phyloP scores from a whole-genome alignment of 2,797 vertebrate genomes.

The Malacoctenus gilli region DNA sequence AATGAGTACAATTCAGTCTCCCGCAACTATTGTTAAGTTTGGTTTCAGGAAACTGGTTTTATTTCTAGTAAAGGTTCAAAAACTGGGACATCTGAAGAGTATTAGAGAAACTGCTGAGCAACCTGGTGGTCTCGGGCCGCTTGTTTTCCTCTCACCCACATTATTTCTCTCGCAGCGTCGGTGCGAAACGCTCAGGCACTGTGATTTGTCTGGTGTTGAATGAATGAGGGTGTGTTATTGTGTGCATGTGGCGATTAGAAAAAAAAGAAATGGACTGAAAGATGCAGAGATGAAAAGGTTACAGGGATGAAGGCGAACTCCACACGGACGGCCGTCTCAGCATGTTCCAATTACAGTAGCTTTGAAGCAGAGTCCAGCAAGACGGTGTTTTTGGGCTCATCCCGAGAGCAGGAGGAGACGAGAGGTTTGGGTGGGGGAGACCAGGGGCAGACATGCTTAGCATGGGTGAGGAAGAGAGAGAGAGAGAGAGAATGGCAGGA shows the following conservation, averaged over 20 bases:
- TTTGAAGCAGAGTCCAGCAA: conserved; percentile 69
- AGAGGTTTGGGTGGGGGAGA: conserved; percentile 32
- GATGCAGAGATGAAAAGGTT: conserved; percentile 56
- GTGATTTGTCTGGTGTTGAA: conserved; percentile 52
- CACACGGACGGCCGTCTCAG: conserved; percentile 52
- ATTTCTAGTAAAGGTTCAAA: too few relatives aligned
- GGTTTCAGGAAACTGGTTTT: too few relatives aligned
- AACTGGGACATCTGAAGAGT: too few relatives aligned
- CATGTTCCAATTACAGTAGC: conserved; percentile 74
- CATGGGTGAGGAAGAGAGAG: conserved; percentile 1
- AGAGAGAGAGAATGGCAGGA: conserved; percentile 7
- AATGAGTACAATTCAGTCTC: too few relatives aligned
- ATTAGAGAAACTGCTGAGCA: too few relatives aligned
- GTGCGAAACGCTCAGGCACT: conserved; percentile 27
- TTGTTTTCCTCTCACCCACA: conserved; percentile 35
- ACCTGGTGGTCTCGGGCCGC: too few relatives aligned
- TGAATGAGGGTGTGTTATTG: conserved; percentile 23
- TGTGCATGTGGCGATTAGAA: not conserved
- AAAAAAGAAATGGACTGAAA: conserved; percentile 43
- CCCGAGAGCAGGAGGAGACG: conserved; percentile 41
- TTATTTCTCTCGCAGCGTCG: conserved; percentile 4
- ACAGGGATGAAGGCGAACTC: conserved; percentile 36
- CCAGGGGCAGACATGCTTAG: not conserved
- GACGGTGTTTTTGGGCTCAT: conserved; percentile 48
- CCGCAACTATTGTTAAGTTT: too few relatives aligned